phyloP scores from a whole-genome alignment of 2,113 vertebrate genomes.

The Halichoeres trimaculatus region DNA sequence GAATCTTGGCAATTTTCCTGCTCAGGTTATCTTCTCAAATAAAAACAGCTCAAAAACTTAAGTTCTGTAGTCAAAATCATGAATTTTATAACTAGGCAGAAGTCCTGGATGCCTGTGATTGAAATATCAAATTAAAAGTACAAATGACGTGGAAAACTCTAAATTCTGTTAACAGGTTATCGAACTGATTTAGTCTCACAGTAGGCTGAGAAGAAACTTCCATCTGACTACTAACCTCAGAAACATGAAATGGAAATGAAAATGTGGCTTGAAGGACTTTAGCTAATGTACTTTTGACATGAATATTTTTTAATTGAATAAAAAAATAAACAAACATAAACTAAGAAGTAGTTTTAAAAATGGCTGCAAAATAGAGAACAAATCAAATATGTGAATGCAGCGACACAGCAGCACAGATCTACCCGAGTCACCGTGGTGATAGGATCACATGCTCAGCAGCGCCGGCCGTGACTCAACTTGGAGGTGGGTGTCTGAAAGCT shows the following conservation, averaged over 20 bases:
- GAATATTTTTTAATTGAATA: no score
- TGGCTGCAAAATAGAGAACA: constrained; percentile 38
- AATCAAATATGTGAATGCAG: constrained; percentile 43
- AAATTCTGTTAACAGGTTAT: background rate
- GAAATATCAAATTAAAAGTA: background rate
- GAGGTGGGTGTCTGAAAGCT: constrained; percentile 81
- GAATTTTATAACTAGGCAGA: background rate
- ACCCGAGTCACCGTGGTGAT: constrained; percentile 79
- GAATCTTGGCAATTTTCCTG: no score
- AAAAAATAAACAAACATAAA: background rate
- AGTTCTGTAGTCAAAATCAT: background rate
- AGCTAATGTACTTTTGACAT: background rate
- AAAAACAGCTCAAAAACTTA: background rate
- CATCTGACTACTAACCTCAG: background rate
- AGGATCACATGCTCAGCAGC: constrained; percentile 78
- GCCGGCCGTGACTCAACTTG: constrained; percentile 76
- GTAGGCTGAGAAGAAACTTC: background rate
- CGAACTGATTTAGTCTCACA: background rate
- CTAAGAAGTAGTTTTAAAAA: background rate
- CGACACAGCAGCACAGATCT: constrained; percentile 72
- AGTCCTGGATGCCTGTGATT: background rate
- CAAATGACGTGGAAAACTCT: no score
- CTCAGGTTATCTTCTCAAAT: no score
- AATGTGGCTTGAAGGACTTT: background rate
- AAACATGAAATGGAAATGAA: background rate